Evolutionary conservation across 2,888 invertebrate species (phyloP), one percentile per base, ranked within the genome.

Genomic region (Protophormia terraenovae): DNA sequence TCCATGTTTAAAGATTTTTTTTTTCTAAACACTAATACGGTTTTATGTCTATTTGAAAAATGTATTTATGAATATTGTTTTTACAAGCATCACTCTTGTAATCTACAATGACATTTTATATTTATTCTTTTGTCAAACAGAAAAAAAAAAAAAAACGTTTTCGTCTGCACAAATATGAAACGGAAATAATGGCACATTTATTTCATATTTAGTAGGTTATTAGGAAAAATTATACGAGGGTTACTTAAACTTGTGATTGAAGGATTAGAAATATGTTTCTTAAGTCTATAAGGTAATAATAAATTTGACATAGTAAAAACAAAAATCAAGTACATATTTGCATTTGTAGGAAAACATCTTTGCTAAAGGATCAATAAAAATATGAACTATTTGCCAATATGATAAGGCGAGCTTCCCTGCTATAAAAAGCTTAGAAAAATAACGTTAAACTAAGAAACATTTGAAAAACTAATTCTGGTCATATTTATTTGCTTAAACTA

Each of bases 191-290:
- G 35, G 1, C 19, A 38, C 29, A 60, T 27, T 78, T 69, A 69
- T 69, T 32, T 27, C 27, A 60, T 35, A 69, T 71, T 78, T 78
- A 69, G 19, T 71, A 71, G 69, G 60, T 60, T 69, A 62, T 69
- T 78, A 50, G 67, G 27, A 78, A 50, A 69, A 58, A 53, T 76
- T 38, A 53, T n/a, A n/a, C n/a, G n/a, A n/a, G n/a, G n/a, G n/a
- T n/a, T n/a, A n/a, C n/a, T n/a, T n/a, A n/a, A n/a, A n/a, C n/a
- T n/a, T n/a, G n/a, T n/a, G n/a, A n/a, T n/a, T n/a, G n/a, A n/a
- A n/a, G n/a, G n/a, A n/a, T n/a, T n/a, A n/a, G n/a, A n/a, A n/a
- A n/a, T n/a, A n/a, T n/a, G n/a, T n/a, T n/a, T n/a, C n/a, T n/a
- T n/a, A n/a, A n/a, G n/a, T n/a, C n/a, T n/a, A n/a, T n/a, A n/a